A percentile compares a stretch with the other conserved stretches of the same genome.
Evolutionary conservation across 2,797 vertebrate genomes (phyloP).

Genomic region (Lagocephalus sceleratus): DNA sequence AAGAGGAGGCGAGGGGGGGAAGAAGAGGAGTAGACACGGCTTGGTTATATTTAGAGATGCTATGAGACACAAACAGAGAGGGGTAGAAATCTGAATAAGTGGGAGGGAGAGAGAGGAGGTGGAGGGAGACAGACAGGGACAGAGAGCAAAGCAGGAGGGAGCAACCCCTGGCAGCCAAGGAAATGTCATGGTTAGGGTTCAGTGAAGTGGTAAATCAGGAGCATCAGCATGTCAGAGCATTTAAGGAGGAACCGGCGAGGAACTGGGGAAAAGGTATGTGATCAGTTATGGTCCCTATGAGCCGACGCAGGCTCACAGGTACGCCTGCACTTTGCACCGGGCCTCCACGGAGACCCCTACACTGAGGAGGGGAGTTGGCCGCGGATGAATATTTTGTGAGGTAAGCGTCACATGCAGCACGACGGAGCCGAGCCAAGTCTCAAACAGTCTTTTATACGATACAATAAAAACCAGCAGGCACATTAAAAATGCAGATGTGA

Average conservation of each 20-base stretch:
- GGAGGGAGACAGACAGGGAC: slow-evolving; percentile 35
- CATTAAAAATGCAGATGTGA: slow-evolving; percentile 42
- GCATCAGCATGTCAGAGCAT: slow-evolving; percentile 71
- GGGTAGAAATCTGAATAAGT: slow-evolving; percentile 56
- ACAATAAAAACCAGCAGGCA: slow-evolving; percentile 43
- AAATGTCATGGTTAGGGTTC: slow-evolving; percentile 76
- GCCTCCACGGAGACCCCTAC: slow-evolving; percentile 20
- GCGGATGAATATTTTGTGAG: slow-evolving; percentile 34
- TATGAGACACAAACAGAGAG: slow-evolving; percentile 60
- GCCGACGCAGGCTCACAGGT: slow-evolving; percentile 28
- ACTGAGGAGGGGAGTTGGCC: slow-evolving; percentile 28
- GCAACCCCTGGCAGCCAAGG: slow-evolving; percentile 68
- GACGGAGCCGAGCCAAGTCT: slow-evolving; percentile 9
- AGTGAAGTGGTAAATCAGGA: slow-evolving; percentile 75
- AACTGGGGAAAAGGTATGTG: slow-evolving; percentile 69
- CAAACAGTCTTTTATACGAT: slow-evolving; percentile 37
- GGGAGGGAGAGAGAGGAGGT: slow-evolving; percentile 52
- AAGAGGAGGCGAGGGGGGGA: slow-evolving; percentile 59
- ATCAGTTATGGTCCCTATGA: slow-evolving; percentile 59
- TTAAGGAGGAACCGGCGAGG: slow-evolving; percentile 68
- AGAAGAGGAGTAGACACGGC: slow-evolving; percentile 61
- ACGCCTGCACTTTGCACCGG: slow-evolving; percentile 40
- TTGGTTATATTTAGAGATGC: slow-evolving; percentile 69
- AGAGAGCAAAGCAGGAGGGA: slow-evolving; percentile 50
- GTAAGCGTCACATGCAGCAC: slow-evolving; percentile 37